Evolutionary conservation across 2,888 invertebrate genomes (phyloP).

Genomic region (Drosophila helvetica): DNA sequence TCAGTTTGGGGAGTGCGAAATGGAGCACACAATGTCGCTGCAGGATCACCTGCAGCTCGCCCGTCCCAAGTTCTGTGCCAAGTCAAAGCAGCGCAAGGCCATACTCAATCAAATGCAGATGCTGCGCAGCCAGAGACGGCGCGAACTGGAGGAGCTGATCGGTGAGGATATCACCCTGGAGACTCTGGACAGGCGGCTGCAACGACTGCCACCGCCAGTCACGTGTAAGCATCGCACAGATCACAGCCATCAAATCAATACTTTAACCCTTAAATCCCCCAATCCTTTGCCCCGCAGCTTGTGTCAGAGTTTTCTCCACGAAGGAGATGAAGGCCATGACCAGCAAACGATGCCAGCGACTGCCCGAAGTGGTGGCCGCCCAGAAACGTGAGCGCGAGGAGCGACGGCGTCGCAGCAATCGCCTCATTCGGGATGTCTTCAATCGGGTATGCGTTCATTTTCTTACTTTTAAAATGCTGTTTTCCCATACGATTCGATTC

Average conservation of each 20-base stretch:
- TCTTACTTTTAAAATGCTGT: no score
- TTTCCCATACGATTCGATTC: neutral
- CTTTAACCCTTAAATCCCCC: neutral
- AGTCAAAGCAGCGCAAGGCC: constrained; percentile 83
- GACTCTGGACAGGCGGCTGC: constrained; percentile 76
- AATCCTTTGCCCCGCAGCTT: constrained; percentile 71
- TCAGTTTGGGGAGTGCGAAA: constrained; percentile 61
- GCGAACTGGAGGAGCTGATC: constrained; percentile 78
- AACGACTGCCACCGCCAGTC: constrained; percentile 82
- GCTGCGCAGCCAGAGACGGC: constrained; percentile 77
- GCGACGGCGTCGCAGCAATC: constrained; percentile 88
- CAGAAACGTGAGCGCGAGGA: constrained; percentile 85
- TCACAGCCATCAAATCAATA: neutral
- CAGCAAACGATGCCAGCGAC: constrained; percentile 87
- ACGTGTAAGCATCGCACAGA: constrained; percentile 74
- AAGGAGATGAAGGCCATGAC: constrained; percentile 87
- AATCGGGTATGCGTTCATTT: constrained; percentile 86
- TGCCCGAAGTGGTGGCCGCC: constrained; percentile 89
- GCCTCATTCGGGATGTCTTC: constrained; percentile 90
- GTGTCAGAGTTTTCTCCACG: constrained; percentile 85
- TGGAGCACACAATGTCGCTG: constrained; percentile 82
- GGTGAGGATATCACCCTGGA: constrained; percentile 66
- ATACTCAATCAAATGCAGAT: constrained; percentile 80
- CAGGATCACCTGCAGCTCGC: constrained; percentile 89
- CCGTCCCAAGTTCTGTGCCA: constrained; percentile 88